Conservation (phyloP, 1,140 invertebrate species). For the Protaetia brevitarsis region DNA sequence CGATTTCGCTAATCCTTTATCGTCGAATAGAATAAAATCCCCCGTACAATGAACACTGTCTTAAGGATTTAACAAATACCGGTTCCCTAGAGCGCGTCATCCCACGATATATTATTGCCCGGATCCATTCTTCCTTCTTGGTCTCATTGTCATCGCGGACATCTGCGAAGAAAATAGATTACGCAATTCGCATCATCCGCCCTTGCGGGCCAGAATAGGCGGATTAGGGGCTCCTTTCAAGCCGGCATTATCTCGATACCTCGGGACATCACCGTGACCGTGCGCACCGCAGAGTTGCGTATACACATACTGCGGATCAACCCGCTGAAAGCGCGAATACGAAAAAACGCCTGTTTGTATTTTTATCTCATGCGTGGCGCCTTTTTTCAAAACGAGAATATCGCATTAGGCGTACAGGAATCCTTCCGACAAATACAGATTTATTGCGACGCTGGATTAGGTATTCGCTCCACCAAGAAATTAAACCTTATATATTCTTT, state of each 20-base stretch:
- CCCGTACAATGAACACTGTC: not conserved
- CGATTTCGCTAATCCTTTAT: constrained; percentile 2
- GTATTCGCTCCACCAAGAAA: not conserved
- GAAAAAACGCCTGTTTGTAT: constrained; percentile 17
- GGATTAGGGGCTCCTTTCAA: not conserved
- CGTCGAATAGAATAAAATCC: not conserved
- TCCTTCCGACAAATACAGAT: constrained; percentile 16
- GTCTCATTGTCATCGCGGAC: too few species aligned
- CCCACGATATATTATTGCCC: not conserved
- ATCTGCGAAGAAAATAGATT: constrained; percentile 12
- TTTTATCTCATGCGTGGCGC: constrained; percentile 11
- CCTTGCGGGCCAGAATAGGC: not conserved
- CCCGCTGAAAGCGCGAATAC: not conserved
- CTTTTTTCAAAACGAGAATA: constrained; percentile 2
- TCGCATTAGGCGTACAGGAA: not conserved
- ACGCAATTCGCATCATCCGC: constrained; percentile 15
- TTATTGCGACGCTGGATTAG: not conserved
- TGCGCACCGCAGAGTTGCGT: not conserved
- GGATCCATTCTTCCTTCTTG: not conserved
- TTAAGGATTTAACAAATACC: constrained; percentile 3
- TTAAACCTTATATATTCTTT: not conserved
- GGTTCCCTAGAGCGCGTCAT: not conserved
- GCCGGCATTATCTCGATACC: not conserved
- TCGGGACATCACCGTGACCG: not conserved
- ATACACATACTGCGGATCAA: not conserved